Conservation (phyloP, 2,888 invertebrate genomes). For the Orchesella flavescens region DNA sequence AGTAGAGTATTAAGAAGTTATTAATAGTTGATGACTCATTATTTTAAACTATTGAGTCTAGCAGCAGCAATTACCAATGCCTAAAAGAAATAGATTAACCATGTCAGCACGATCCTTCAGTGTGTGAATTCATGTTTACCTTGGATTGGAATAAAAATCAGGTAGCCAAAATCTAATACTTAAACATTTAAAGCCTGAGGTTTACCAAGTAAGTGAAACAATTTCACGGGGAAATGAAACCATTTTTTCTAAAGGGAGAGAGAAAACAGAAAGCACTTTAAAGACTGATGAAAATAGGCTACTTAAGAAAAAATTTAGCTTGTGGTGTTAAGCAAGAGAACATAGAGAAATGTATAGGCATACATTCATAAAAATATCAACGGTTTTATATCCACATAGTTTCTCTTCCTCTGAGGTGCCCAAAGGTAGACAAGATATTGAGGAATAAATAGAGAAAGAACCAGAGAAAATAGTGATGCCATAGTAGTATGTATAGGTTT, state of each 20-base stretch:
- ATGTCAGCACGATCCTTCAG: not conserved
- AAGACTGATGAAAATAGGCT: constrained; percentile 46
- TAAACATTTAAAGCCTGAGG: constrained; percentile 59
- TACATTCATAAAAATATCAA: not conserved
- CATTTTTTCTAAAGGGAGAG: constrained; percentile 22
- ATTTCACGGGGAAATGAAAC: constrained; percentile 57
- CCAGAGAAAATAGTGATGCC: not conserved
- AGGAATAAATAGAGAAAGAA: not conserved
- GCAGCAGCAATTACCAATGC: not conserved
- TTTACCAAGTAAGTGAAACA: constrained; percentile 53
- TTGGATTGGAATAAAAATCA: not conserved
- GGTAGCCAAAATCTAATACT: constrained; percentile 27
- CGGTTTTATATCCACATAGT: not conserved
- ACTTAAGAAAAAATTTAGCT: constrained; percentile 28
- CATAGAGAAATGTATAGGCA: not conserved
- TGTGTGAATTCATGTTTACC: not conserved
- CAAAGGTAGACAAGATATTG: constrained; percentile 7
- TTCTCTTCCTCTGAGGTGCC: too few species aligned
- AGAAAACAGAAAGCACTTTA: constrained; percentile 2
- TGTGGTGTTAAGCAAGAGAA: not conserved
- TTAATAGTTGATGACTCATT: not conserved
- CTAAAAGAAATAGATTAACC: not conserved
- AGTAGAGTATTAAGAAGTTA: not conserved
- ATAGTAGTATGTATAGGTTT: too few species aligned
- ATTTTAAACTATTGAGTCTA: not conserved